These are phyloP conservation scores for Pelecanus crispus DNA, from an alignment of 2,113 vertebrate species.

Conservation along the genomic window DNA sequence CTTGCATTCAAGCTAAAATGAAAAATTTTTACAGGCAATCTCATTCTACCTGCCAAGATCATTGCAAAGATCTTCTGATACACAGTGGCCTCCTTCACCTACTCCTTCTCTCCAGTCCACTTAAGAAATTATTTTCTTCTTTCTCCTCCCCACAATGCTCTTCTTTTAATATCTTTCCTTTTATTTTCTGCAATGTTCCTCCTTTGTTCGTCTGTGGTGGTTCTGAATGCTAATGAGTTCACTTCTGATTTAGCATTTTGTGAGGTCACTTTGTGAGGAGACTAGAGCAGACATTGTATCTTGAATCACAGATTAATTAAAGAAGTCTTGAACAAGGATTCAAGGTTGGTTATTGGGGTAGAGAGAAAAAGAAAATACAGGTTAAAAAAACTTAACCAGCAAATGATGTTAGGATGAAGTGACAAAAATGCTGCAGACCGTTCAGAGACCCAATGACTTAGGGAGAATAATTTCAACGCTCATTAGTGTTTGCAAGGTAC, in stretches of 20 bases:
- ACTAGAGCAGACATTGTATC: not conserved
- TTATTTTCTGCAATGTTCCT: constrained; percentile 34
- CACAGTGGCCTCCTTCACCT: constrained; percentile 10
- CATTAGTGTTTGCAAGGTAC: not conserved
- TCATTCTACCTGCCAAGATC: not conserved
- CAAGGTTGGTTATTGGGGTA: not conserved
- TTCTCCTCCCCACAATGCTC: not conserved
- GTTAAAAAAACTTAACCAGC: not conserved
- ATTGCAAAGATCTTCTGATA: constrained; percentile 5
- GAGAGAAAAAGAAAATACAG: not conserved
- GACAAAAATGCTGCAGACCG: not conserved
- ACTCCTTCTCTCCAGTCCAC: not conserved
- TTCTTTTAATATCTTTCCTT: constrained; percentile 28
- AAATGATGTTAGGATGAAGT: not conserved
- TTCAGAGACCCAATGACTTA: not conserved
- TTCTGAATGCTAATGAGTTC: constrained; percentile 53
- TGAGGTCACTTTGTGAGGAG: constrained; percentile 16
- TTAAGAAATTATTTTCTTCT: constrained; percentile 52
- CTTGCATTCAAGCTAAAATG: not conserved
- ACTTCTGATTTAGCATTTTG: constrained; percentile 33
- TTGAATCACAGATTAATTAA: constrained; percentile 19
- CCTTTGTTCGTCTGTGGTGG: not conserved
- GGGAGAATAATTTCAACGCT: not conserved
- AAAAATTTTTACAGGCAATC: not conserved
- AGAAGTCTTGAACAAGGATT: not conserved